phyloP scores from a whole-genome alignment of 2,888 invertebrate species.

The Liodrosophila aerea region DNA sequence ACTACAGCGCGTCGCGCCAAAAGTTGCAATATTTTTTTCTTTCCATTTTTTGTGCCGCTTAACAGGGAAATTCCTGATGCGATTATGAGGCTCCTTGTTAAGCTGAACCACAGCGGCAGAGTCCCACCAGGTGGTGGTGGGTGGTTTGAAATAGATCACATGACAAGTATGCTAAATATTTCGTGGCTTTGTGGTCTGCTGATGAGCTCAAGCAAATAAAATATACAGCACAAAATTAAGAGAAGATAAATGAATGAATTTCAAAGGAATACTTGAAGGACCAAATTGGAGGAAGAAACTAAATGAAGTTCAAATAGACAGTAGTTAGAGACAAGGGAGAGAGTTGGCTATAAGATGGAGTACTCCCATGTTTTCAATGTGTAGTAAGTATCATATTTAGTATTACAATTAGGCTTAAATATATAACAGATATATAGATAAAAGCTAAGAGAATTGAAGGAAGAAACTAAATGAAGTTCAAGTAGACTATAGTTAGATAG shows the following conservation, averaged over 20 bases:
- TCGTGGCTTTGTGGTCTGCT: slow-evolving; percentile 44
- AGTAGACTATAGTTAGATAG: no score
- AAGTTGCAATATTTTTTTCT: slow-evolving; percentile 57
- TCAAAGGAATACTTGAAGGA: no score
- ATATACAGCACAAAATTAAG: neutral
- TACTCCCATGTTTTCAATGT: no score
- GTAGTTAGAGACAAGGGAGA: no score
- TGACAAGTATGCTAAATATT: slow-evolving; percentile 34
- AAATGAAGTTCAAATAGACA: no score
- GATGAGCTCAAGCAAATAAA: slow-evolving; percentile 2
- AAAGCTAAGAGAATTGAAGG: no score
- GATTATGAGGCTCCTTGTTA: slow-evolving; percentile 73
- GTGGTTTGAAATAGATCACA: slow-evolving; percentile 30
- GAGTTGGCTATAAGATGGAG: no score
- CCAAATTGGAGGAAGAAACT: neutral
- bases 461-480: neutral
- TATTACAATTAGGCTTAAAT: no score
- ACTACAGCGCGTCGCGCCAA: slow-evolving; percentile 54
- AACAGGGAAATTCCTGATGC: slow-evolving; percentile 73
- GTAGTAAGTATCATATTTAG: no score
- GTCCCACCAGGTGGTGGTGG: slow-evolving; percentile 5
- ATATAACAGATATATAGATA: no score
- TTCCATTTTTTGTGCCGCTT: slow-evolving; percentile 39
- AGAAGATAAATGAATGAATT: neutral
- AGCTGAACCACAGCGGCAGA: slow-evolving; percentile 41